Conservation (phyloP, 2,888 invertebrate genomes). For the Brachyopa scutellaris region DNA sequence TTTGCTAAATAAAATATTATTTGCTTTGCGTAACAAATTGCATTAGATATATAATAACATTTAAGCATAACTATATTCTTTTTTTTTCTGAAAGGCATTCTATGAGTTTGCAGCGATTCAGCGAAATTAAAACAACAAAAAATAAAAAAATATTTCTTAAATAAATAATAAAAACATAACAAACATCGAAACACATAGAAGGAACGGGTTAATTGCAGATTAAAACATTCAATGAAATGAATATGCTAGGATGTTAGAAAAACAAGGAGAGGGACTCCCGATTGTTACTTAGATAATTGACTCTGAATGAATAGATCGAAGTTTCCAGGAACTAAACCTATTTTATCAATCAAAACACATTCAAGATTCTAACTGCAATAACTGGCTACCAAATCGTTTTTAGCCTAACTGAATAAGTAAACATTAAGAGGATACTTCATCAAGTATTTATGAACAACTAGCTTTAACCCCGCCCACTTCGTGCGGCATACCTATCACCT, state of each 20-base stretch:
- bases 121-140: slow-evolving; percentile 49
- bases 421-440: too few relatives aligned
- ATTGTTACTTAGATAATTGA: too few relatives aligned
- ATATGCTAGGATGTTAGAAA: background rate
- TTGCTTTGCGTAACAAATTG: slow-evolving; percentile 74
- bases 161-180: slow-evolving; percentile 18
- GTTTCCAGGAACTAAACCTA: too few relatives aligned
- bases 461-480: too few relatives aligned
- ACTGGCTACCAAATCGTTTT: too few relatives aligned
- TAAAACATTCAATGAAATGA: background rate
- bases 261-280: background rate
- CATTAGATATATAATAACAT: slow-evolving; percentile 75
- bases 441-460: too few relatives aligned
- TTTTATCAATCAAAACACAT: too few relatives aligned
- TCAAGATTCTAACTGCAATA: too few relatives aligned
- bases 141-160: slow-evolving; percentile 23
- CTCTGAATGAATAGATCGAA: too few relatives aligned
- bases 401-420: too few relatives aligned
- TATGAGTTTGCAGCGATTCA: slow-evolving; percentile 71
- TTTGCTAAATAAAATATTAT: slow-evolving; percentile 67
- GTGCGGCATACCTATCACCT: too few relatives aligned
- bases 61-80: slow-evolving; percentile 73
- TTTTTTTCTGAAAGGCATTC: slow-evolving; percentile 69
- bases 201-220: background rate
- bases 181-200: slow-evolving; percentile 49